Conservation (phyloP, 2,113 vertebrate genomes). For the Pyxicephalus adspersus region DNA sequence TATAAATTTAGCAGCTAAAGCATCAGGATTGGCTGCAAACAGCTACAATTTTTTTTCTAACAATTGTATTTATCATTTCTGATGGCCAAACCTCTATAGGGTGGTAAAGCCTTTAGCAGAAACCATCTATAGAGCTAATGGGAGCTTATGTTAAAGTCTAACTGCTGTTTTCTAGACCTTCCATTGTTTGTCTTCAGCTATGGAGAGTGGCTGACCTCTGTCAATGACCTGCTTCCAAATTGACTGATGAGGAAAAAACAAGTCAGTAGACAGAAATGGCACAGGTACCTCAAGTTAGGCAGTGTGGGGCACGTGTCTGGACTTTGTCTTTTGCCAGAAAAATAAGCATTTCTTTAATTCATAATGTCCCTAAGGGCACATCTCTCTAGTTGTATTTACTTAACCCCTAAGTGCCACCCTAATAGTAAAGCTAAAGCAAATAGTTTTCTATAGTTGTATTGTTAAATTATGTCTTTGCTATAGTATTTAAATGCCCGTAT, state of each 20-base stretch:
- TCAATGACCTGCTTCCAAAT: slow-evolving; percentile 45
- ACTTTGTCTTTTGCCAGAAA: slow-evolving; percentile 47
- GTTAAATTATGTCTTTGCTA: neutral
- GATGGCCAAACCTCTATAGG: no score
- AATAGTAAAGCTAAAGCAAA: neutral
- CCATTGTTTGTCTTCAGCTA: slow-evolving; percentile 27
- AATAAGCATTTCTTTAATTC: slow-evolving; percentile 50
- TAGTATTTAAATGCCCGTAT: no score
- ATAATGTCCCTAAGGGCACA: slow-evolving; percentile 1
- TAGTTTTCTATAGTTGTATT: neutral
- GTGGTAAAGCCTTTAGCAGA: no score
- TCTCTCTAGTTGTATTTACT: slow-evolving; percentile 32
- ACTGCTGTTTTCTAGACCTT: neutral
- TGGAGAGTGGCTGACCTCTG: slow-evolving; percentile 31
- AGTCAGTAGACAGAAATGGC: slow-evolving; percentile 47
- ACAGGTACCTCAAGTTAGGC: slow-evolving; percentile 30
- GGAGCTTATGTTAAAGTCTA: neutral
- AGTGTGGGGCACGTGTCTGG: slow-evolving; percentile 46
- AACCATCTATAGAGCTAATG: neutral
- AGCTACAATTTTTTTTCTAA: no score
- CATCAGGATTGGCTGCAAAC: no score
- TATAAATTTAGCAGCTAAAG: no score
- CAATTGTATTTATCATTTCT: no score
- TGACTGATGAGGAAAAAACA: slow-evolving; percentile 58
- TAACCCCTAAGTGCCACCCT: slow-evolving; percentile 32